Evolutionary conservation across 2,888 invertebrate genomes (phyloP), one percentile per base, ranked within the genome.

Genomic region (Psylliodes chrysocephalus): DNA sequence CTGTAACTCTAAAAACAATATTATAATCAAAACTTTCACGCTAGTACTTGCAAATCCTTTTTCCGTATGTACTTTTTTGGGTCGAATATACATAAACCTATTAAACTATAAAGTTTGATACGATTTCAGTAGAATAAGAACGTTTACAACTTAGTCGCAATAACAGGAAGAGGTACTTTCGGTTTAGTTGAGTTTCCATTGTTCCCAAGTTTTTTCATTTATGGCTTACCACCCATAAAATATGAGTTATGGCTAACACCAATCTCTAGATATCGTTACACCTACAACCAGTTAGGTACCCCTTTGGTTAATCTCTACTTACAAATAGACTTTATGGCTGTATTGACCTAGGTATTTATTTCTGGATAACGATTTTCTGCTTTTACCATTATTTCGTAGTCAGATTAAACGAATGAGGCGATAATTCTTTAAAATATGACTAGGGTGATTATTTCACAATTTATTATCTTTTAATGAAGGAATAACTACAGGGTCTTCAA

Each of bases 201-300:
- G 49, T 49, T 49, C 28, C 28, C 28, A n/a, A 49, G 28, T 49
- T 49, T 49, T 49, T 49, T 49, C 28, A 17, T 49, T 49, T 49
- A 49, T 12, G 8, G 28, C 30, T 49, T 14, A 17, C 49, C 49
- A 49, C 49, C 49, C 17, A 49, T 49, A 49, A 49, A 49, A 49
- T 30, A 15, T 49, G 28, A 49, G 8, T 28, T 49, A 49, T 49
- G 5, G 15, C 28, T 28, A 49, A 30, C 49, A 49, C 49, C 49
- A 49, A 49, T 49, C 49, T 49, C 14, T 7, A 5, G 25, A 28
- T 49, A 49, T 28, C 15, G 49, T 12, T 49, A 49, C 49, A 49
- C 49, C 49, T 30, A 49, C 49, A 15, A 30, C 2, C 15, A 30
- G 14, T 19, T 19, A 19, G 28, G 30, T 49, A 28, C 49, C 25